Conservation (phyloP, 2,113 vertebrate genomes). For the Pachyramphus minor region DNA sequence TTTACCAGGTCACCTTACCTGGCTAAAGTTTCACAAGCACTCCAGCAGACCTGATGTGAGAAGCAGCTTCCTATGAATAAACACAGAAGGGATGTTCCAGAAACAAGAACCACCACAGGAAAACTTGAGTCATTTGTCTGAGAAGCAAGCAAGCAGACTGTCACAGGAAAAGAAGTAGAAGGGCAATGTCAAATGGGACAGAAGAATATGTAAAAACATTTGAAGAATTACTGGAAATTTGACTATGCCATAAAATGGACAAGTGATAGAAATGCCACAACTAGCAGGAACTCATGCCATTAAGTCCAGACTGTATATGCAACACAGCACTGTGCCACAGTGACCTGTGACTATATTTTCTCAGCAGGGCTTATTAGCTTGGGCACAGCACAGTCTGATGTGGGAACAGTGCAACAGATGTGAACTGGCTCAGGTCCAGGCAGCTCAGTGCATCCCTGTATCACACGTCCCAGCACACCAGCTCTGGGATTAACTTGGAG, state of each 20-base stretch:
- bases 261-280: not conserved
- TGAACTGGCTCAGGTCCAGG: not conserved
- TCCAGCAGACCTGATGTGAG: not conserved
- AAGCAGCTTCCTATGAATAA: not conserved
- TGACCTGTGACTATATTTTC: not conserved
- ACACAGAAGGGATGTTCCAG: not conserved
- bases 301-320: not conserved
- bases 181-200: not conserved
- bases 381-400: conserved; percentile 19
- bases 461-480: not conserved
- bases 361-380: not conserved
- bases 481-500: not conserved
- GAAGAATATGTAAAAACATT: not conserved
- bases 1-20: not conserved
- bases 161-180: not conserved
- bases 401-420: conserved; percentile 19
- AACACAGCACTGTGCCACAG: not conserved
- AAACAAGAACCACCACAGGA: not conserved
- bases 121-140: not conserved
- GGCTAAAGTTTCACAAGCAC: not conserved
- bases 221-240: not conserved
- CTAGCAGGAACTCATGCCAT: not conserved
- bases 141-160: not conserved
- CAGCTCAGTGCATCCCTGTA: not conserved
- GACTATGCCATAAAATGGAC: not conserved